Evolutionary conservation across 2,113 vertebrate genomes (phyloP).

Genomic region (Esox niger): DNA sequence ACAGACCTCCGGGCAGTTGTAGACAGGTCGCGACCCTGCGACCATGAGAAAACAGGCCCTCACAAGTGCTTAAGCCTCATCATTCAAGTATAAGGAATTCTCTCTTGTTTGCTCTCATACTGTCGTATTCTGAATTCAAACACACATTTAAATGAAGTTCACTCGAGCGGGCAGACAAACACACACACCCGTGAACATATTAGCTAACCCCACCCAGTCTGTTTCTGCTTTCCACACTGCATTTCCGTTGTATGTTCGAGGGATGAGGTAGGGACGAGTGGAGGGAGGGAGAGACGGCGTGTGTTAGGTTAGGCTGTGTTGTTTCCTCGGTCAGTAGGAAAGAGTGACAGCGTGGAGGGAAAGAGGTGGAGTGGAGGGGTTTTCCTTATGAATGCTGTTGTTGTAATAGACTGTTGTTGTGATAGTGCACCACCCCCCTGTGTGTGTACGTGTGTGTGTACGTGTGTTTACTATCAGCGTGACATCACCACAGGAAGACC

Average conservation of each 20-base stretch:
- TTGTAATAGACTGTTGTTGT: background rate
- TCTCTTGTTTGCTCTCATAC: background rate
- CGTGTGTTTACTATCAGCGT: background rate
- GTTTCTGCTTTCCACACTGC: slow-evolving; percentile 29
- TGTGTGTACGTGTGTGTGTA: slow-evolving; percentile 32
- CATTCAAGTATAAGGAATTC: too few species aligned
- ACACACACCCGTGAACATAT: slow-evolving; percentile 38
- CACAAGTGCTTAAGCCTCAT: too few species aligned
- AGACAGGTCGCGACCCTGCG: slow-evolving; percentile 50
- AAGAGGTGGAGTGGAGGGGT: slow-evolving; percentile 56
- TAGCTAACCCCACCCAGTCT: slow-evolving; percentile 47
- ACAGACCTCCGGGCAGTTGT: slow-evolving; percentile 29
- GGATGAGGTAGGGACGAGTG: slow-evolving; percentile 34
- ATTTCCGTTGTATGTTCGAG: background rate
- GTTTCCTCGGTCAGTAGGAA: slow-evolving; percentile 60
- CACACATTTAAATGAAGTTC: slow-evolving; percentile 32
- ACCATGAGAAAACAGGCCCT: slow-evolving; percentile 19
- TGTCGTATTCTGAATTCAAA: slow-evolving; percentile 1
- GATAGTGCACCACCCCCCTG: slow-evolving; percentile 21
- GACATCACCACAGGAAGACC: background rate
- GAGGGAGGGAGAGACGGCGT: slow-evolving; percentile 37
- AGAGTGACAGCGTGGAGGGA: slow-evolving; percentile 58
- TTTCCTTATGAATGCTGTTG: slow-evolving; percentile 11
- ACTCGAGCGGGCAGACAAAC: slow-evolving; percentile 10
- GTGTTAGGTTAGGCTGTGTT: slow-evolving; percentile 50